Base-by-base conservation (phyloP, 2,797 vertebrate species). In the Vespertilio murinus region DNA sequence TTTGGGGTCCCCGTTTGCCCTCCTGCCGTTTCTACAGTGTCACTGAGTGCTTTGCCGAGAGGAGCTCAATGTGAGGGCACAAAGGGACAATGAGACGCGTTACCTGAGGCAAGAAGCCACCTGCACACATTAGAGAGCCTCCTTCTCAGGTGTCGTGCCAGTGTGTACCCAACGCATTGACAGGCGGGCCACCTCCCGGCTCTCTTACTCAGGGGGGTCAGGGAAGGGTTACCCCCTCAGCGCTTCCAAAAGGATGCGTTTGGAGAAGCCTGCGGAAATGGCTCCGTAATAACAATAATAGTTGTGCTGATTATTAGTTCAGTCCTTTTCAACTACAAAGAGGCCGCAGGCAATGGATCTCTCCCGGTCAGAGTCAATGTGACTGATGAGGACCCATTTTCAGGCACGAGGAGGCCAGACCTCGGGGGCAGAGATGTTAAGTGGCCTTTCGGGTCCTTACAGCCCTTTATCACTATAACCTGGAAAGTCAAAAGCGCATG, bases 21-120 rank as follows among this genome's bases (percentile, higher is more conserved):
- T 94, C 54, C 84, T 89, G 84, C 88, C 79, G 92, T 93, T 93
- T 94, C 95, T 90, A 93, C 30, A 40, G 77, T 90, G 95, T 91
- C 94, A 81, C 90, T 94, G 64, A 75, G 18, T 88, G 90, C 89
- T 94, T 81, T 77, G 90, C 56, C 74, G 86, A 89, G 91, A 83
- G 88, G 81, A 54, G 94, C 67, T 95, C 70, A 80, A 96, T 79
- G 69, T 13, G 49, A 95, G 91, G 73, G 84, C 95, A 91, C 94
- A 96, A 96, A 97, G 74, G 94, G 73, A 96, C 93, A 97, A 93
- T 96, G 88, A 94, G 80, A 23, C 56, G 42, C 0, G 40, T 96
- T 96, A 96, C 95, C 80, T 0, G 93, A 97, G 95, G 96, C 95
- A 93, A 95, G 93, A 95, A 94, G 86, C 95, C 96, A 97, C 96